These are phyloP conservation scores for Ormyrus labotus DNA, from an alignment of 2,888 invertebrate genomes.

Conservation along the genomic window DNA sequence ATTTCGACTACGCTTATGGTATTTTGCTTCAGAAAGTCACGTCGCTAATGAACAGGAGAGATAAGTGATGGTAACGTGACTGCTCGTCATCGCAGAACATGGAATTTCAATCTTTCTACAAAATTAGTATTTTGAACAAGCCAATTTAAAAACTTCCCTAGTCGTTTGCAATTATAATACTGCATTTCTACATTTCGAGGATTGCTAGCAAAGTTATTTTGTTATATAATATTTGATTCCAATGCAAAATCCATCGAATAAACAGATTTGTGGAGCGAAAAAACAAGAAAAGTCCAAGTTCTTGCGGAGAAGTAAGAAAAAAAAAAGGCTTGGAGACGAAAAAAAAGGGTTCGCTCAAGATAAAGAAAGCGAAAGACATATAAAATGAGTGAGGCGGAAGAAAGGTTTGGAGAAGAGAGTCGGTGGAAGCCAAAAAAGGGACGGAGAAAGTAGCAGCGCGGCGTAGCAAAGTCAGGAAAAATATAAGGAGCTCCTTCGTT, in stretches of 20 bases:
- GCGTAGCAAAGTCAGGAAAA: constrained; percentile 33
- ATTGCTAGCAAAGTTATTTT: too few species aligned
- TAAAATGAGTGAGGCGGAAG: background rate
- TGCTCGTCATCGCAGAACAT: constrained; percentile 24
- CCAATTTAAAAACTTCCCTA: too few species aligned
- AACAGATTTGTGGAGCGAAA: too few species aligned
- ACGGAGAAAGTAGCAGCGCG: background rate
- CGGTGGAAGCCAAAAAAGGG: background rate
- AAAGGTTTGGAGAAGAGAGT: background rate
- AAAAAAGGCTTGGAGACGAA: background rate
- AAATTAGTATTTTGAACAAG: too few species aligned
- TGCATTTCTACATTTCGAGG: too few species aligned
- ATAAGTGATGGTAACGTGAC: constrained; percentile 24
- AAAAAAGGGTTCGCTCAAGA: background rate
- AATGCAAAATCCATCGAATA: too few species aligned
- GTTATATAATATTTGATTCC: too few species aligned
- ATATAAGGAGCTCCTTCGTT: constrained; percentile 64
- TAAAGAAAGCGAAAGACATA: background rate
- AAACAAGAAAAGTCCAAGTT: too few species aligned
- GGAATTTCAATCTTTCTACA: constrained; percentile 22
- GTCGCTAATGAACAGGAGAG: constrained; percentile 31
- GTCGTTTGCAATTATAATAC: too few species aligned
- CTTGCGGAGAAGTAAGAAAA: background rate
- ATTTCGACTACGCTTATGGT: constrained; percentile 13
- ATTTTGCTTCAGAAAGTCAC: constrained; percentile 28